Conservation (phyloP, 1,140 invertebrate species). For the Eulimnadia texana region DNA sequence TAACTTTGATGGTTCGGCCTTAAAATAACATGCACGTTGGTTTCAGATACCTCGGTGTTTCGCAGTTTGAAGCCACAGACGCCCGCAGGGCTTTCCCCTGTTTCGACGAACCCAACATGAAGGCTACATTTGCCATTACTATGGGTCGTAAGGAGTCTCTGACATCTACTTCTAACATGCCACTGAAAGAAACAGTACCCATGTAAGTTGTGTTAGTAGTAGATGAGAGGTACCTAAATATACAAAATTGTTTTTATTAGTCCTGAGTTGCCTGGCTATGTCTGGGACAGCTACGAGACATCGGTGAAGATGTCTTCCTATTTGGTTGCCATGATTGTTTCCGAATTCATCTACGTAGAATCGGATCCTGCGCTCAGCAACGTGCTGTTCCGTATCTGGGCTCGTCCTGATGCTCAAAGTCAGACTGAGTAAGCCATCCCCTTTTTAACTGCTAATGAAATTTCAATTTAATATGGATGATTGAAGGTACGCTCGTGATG, state of each 20-base stretch:
- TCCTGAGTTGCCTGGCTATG: conserved; percentile 22
- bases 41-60: conserved; percentile 61
- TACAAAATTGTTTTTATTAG: conserved; percentile 2
- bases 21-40: neutral
- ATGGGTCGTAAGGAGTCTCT: conserved; percentile 29
- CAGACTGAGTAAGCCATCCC: conserved; percentile 29
- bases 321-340: conserved; percentile 38
- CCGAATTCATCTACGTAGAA: conserved; percentile 35
- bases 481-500: conserved; percentile 47
- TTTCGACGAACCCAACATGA: conserved; percentile 78
- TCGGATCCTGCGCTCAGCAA: conserved; percentile 25
- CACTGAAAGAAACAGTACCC: neutral
- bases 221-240: no score
- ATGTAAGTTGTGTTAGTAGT: conserved; percentile 10
- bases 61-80: conserved; percentile 67
- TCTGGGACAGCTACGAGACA: conserved; percentile 30
- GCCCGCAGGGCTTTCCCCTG: conserved; percentile 78
- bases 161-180: conserved; percentile 24
- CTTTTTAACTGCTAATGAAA: conserved; percentile 22
- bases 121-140: conserved; percentile 40
- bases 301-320: conserved; percentile 41
- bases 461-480: neutral
- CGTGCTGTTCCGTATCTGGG: conserved; percentile 21
- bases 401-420: conserved; percentile 22
- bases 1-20: neutral